These are phyloP conservation scores for Alfaro cultratus DNA, from an alignment of 2,797 vertebrate species.

Conservation along the genomic window DNA sequence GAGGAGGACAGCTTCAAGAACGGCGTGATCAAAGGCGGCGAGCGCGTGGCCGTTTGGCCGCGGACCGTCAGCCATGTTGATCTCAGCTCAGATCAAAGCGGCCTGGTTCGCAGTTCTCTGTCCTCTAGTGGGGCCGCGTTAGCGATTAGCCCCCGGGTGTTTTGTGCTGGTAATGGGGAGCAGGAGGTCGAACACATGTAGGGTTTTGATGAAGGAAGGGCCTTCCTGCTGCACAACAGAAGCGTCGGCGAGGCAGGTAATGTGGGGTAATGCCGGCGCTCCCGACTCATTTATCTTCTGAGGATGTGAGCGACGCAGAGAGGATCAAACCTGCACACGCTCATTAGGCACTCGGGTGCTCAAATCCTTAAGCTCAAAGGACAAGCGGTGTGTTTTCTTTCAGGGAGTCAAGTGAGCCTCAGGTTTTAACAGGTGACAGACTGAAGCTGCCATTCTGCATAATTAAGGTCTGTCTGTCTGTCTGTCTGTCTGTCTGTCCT, in stretches of 20 bases:
- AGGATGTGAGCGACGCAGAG: constrained; percentile 12
- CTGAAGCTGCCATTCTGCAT: neutral
- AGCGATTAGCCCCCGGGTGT: constrained; percentile 58
- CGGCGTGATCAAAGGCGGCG: constrained; percentile 64
- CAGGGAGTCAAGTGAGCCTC: constrained; percentile 32
- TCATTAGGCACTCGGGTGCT: constrained; percentile 34
- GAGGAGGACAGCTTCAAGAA: constrained; percentile 53
- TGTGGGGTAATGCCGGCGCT: constrained; percentile 16
- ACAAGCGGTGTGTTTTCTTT: constrained; percentile 27
- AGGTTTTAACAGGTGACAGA: neutral
- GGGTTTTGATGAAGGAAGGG: constrained; percentile 35
- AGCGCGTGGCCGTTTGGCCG: constrained; percentile 55
- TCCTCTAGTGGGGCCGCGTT: constrained; percentile 47
- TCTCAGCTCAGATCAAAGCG: constrained; percentile 67
- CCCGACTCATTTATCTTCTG: constrained; percentile 40
- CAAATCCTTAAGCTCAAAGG: constrained; percentile 42
- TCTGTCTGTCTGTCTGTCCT: neutral
- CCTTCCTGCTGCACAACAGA: constrained; percentile 27
- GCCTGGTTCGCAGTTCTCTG: constrained; percentile 34
- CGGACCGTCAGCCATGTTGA: constrained; percentile 50
- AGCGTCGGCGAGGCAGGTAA: constrained; percentile 25
- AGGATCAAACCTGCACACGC: constrained; percentile 35
- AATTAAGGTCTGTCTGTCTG: neutral
- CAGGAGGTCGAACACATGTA: constrained; percentile 53
- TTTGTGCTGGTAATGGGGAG: constrained; percentile 61